phyloP scores from a whole-genome alignment of 2,113 vertebrate species.

The Bubo blakistoni region DNA sequence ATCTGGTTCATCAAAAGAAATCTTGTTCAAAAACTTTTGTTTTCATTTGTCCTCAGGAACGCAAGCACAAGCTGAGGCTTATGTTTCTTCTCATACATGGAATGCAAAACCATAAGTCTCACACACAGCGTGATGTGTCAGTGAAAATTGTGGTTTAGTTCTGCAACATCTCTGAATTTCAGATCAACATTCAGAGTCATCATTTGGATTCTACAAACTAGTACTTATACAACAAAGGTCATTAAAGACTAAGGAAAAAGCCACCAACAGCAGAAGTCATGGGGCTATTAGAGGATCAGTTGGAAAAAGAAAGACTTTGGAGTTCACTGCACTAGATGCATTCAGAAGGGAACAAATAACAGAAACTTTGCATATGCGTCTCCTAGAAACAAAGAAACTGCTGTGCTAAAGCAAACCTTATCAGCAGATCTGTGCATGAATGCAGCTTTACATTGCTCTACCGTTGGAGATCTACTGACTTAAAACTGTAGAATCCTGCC shows the following conservation, averaged over 20 bases:
- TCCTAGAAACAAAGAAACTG: not conserved
- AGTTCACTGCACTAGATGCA: not conserved
- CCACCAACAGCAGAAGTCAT: not conserved
- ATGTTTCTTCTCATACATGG: not conserved
- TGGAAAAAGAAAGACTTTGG: not conserved
- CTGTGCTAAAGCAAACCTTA: not conserved
- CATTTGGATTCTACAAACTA: not conserved
- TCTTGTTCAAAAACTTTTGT: not conserved
- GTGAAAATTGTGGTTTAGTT: not conserved
- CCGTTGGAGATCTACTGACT: not conserved
- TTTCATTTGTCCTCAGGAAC: not conserved
- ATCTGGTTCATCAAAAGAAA: not conserved
- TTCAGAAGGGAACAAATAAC: not conserved
- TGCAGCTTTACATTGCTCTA: not conserved
- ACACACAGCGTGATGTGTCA: rapidly evolving
- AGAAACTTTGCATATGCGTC: not conserved
- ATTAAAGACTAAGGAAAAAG: not conserved
- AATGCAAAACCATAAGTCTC: not conserved
- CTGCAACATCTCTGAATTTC: not conserved
- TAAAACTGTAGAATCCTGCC: not conserved
- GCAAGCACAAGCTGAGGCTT: not conserved
- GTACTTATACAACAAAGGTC: not conserved
- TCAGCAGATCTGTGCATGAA: not conserved
- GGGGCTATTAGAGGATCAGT: not conserved
- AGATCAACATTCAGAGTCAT: not conserved